A percentile compares a stretch with the other conserved stretches of the same genome.
phyloP scores from a whole-genome alignment of 2,797 vertebrate genomes.

The Streptopelia turtur region DNA sequence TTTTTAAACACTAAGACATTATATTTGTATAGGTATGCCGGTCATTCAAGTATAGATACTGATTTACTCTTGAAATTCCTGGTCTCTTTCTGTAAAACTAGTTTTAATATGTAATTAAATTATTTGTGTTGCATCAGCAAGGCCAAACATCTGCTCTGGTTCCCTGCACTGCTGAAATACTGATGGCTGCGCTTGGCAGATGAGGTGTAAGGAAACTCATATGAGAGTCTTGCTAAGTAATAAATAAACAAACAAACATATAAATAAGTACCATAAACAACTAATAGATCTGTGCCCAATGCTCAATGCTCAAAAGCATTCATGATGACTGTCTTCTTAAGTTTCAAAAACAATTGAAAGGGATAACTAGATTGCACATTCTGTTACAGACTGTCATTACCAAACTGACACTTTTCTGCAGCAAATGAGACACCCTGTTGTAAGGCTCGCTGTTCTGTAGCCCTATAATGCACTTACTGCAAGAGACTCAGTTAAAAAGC shows the following conservation, averaged over 20 bases:
- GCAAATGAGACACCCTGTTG: background rate
- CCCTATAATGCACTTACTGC: background rate
- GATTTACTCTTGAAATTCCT: background rate
- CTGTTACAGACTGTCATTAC: background rate
- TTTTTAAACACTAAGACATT: background rate
- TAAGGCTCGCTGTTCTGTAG: background rate
- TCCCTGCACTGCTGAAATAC: background rate
- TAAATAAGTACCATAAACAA: background rate
- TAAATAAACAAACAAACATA: background rate
- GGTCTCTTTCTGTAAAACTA: background rate
- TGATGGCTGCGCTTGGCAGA: background rate
- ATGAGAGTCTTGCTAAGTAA: background rate
- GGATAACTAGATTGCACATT: background rate
- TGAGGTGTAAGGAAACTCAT: background rate
- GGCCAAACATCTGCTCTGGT: background rate
- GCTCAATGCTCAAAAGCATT: background rate
- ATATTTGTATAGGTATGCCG: background rate
- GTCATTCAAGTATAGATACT: background rate
- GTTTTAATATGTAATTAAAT: background rate
- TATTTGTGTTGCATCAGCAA: background rate
- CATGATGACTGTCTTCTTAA: background rate
- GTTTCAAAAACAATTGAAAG: background rate
- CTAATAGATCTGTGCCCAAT: background rate
- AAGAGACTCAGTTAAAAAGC: background rate
- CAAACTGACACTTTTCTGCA: background rate